A percentile compares a stretch with the other conserved stretches of the same genome.
These are phyloP conservation scores for Lepus americanus DNA, from an alignment of 2,113 vertebrate genomes.

Conservation along the genomic window DNA sequence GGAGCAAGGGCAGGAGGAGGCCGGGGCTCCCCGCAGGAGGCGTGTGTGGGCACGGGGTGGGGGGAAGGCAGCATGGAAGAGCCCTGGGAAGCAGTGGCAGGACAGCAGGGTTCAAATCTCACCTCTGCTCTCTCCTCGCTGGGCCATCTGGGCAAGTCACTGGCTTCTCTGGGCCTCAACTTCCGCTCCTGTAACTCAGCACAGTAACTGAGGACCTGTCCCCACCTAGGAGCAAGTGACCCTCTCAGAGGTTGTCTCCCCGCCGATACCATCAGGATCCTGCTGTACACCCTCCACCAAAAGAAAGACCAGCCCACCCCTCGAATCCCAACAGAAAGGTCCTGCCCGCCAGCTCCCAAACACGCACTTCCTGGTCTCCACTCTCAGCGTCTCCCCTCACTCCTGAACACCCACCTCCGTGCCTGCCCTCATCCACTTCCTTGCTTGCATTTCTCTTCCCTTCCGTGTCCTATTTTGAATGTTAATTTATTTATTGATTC, in stretches of 20 bases:
- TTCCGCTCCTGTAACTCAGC: not conserved
- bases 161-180: not conserved
- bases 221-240: not conserved
- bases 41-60: not conserved
- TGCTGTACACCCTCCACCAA: not conserved
- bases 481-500: too few relatives aligned
- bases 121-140: not conserved
- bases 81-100: too few relatives aligned
- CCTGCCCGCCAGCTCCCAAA: not conserved
- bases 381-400: not conserved
- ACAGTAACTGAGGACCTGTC: not conserved
- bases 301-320: not conserved
- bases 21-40: not conserved
- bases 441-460: not conserved
- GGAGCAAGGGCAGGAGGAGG: not conserved
- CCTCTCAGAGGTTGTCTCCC: not conserved
- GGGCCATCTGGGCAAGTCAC: not conserved
- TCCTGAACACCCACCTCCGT: not conserved
- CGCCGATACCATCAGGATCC: not conserved
- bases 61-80: not conserved
- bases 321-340: not conserved
- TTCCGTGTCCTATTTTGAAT: not conserved
- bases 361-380: not conserved
- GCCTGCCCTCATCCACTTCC: constrained; percentile 14
- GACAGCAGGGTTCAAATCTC: not conserved